Base-by-base conservation (phyloP, 2,888 invertebrate genomes). In the Polymixis flavicincta region DNA sequence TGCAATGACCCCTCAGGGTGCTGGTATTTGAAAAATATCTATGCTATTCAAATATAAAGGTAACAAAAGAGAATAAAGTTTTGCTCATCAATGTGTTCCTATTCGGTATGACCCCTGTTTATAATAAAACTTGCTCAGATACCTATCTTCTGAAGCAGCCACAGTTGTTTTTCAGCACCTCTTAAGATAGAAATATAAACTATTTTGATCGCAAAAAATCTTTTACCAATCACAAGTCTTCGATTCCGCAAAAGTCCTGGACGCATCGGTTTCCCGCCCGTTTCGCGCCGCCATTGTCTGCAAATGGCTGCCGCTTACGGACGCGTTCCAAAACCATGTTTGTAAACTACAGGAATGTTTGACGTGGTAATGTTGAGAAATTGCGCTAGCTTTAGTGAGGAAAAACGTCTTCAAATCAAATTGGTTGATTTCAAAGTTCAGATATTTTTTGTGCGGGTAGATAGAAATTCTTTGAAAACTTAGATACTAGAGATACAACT, bases 221-320 rank as follows among this genome's bases (percentile, higher is more conserved):
- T 52, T 71, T 57, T 55, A 79, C n/a, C 52, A 79, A 78, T 66
- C 59, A 59, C 60, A 72, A 73, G 59, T 52, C 65, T 74, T 70
- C 64, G 70, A 84, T 82, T 73, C 85, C 91, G 91, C 93, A 93
- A 93, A 92, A 93, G 91, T 91, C 87, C 91, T 86, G 90, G 89
- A 87, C 89, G 89, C 89, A 90, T 90, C 90, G 89, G 90, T 91
- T 93, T 93, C 92, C 93, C 93, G 92, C 93, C 92, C 87, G 87
- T 77, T 80, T 68, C 54, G 80, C 83, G 76, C 82, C 90, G 91
- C 94, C 91, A 95, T 95, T 95, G 95, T 95, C 95, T 95, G 95
- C 94, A 94, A 95, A 94, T 94, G 92, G 93, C 92, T 82, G 85
- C 93, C 93, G 92, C 90, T 93, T 95, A 93, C 89, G 92, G 94